Evolutionary conservation across 2,888 invertebrate genomes (phyloP), one percentile per base, ranked within the genome.

Genomic region (Cecidostiba fungosa): DNA sequence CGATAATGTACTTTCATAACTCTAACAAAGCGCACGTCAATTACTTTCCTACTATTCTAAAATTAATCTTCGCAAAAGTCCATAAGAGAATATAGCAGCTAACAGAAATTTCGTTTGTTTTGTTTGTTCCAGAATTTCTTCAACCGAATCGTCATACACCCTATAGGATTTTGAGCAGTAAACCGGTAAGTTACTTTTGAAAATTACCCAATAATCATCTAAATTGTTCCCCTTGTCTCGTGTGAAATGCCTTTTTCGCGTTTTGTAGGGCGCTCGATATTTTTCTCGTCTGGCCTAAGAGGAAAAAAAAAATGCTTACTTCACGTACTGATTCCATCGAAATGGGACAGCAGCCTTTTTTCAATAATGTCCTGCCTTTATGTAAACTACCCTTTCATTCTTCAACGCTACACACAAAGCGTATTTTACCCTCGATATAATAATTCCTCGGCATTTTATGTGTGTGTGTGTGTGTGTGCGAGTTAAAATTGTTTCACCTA

Each of bases 141-240:
- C n/a, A 14, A 36, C 26, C 39, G 62, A 59, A 76, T 76, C 32
- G 10, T 59, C 76, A 6, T 72, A 54, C 50, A 26, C 16, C 59
- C 39, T 47, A 72, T n/a, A 69, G 39, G 72, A 72, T 74, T 70
- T 73, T n/a, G 16, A 72, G 47, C 74, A 62, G 47, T 43, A n/a
- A n/a, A 76, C 43, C 77, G 85, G 85, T 85, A 62, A 85, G 84
- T 80, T 26, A 12, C 23, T 39, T 43, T 14, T n/a, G 23, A 78
- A 36, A 82, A 84, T 50, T 26, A 80, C 14, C 66, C 76, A 12
- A 66, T 50, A 78, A 78, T 78, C 50, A 74, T 69, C 66, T 29
- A 39, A 84, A 79, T 73, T 66, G 47, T 78, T 19, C 47, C 66
- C 29, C 14, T 43, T 6, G 50, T 16, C 23, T 79, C 50, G 39